Evolutionary conservation across 1,140 invertebrate species (phyloP), one percentile per base, ranked within the genome.

Genomic region (Andrena cerasifolii): DNA sequence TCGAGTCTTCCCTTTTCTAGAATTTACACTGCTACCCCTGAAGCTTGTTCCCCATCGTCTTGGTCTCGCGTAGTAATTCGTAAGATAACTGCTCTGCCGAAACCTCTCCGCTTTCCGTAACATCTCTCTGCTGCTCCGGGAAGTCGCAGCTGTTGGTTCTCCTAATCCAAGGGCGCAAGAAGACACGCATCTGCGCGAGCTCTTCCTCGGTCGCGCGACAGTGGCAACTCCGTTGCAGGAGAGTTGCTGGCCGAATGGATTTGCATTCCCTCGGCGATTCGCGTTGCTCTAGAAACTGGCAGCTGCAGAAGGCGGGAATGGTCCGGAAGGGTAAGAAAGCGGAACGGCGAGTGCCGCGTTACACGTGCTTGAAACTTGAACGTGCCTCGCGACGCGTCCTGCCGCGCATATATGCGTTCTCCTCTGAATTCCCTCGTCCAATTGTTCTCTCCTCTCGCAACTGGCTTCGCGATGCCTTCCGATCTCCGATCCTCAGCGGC

Each of bases 301-400:
- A 82, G 67, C 78, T 51, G 45, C 67, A 28, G n/a, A 61, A 74
- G 80, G 76, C 62, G 82, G 83, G 74, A 86, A 83, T 90, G 90
- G 74, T 88, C 90, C 89, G 90, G 86, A 91, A 92, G 90, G 87
- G 88, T 87, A 91, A 90, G 91, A 92, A 92, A 92, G 91, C 91
- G 91, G 89, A 91, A 92, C 91, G 90, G 63, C 78, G 87, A 87
- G 81, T 75, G 24, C 40, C 79, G 33, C 84, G 83, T 89, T 83
- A 78, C 80, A 83, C 59, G 73, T 83, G 78, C 78, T 87, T 87
- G 88, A 89, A 89, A 91, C 79, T 79, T 79, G 76, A 80, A 79
- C 75, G 82, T 76, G 78, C 82, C 67, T 79, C 79, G 85, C 67
- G 83, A 78, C 62, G 66, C 72, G 66, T 47, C 33, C 33, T 8